A percentile compares a stretch with the other conserved stretches of the same genome.
phyloP scores from a whole-genome alignment of 2,113 vertebrate species.

The Perccottus glenii region DNA sequence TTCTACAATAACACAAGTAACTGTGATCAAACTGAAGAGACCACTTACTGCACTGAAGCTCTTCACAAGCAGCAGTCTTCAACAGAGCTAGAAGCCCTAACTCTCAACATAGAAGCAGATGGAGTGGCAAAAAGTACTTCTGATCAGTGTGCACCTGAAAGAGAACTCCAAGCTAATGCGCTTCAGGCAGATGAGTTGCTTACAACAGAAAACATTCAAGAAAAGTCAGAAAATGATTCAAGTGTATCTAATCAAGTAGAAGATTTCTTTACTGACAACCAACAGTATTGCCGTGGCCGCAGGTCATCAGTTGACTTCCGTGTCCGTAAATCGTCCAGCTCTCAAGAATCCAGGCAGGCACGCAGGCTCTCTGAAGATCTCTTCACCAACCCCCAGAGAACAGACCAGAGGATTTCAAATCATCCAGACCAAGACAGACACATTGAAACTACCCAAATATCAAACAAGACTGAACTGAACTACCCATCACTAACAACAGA shows the following conservation, averaged over 20 bases:
- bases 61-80: conserved; percentile 9
- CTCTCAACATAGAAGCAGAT: conserved; percentile 6
- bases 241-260: conserved; percentile 12
- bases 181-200: conserved; percentile 1
- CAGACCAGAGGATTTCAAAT: background rate
- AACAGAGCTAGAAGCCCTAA: background rate
- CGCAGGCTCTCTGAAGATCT: conserved; percentile 76
- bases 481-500: background rate
- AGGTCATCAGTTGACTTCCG: conserved; percentile 58
- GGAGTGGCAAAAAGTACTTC: conserved; percentile 2
- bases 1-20: background rate
- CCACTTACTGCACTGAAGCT: background rate
- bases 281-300: conserved; percentile 22
- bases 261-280: background rate
- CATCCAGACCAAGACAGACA: conserved; percentile 1
- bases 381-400: conserved; percentile 65
- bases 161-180: background rate
- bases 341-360: conserved; percentile 46
- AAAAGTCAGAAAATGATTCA: conserved; percentile 13
- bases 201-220: conserved; percentile 9
- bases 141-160: conserved; percentile 14
- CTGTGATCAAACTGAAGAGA: conserved; percentile 11
- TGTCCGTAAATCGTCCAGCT: conserved; percentile 64
- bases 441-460: background rate
- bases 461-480: background rate